These are phyloP conservation scores for Gallinago stenura DNA, from an alignment of 2,797 vertebrate species.

Conservation along the genomic window DNA sequence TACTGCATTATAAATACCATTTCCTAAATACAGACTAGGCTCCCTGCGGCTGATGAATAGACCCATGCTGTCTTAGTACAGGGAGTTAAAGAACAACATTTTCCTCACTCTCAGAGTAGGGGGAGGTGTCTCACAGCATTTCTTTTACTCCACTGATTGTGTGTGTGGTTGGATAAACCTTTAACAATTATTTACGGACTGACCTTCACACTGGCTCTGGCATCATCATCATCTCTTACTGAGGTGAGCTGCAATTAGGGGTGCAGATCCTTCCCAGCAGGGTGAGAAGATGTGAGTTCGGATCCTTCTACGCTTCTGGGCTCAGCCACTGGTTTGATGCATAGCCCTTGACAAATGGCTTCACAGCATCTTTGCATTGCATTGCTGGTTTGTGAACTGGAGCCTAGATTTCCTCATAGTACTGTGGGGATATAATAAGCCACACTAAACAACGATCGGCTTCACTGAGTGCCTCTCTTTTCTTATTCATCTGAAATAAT, in stretches of 20 bases:
- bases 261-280: neutral
- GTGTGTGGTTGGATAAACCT: neutral
- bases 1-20: constrained; percentile 52
- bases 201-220: neutral
- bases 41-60: constrained; percentile 20
- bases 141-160: neutral
- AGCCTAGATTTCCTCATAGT: neutral
- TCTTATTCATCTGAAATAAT: neutral
- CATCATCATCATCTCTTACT: neutral
- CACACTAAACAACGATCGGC: neutral
- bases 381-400: neutral
- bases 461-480: neutral
- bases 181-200: neutral
- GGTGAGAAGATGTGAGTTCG: neutral
- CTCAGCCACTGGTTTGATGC: neutral
- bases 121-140: neutral
- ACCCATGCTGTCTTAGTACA: neutral
- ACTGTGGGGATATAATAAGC: neutral
- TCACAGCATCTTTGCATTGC: neutral
- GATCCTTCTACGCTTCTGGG: neutral
- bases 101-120: neutral
- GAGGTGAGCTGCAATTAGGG: neutral
- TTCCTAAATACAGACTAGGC: constrained; percentile 38
- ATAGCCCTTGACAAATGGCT: neutral
- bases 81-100: constrained; percentile 8